Evolutionary conservation across 2,113 vertebrate species (phyloP), one percentile per base, ranked within the genome.

Genomic region (Pseudorasbora parva): DNA sequence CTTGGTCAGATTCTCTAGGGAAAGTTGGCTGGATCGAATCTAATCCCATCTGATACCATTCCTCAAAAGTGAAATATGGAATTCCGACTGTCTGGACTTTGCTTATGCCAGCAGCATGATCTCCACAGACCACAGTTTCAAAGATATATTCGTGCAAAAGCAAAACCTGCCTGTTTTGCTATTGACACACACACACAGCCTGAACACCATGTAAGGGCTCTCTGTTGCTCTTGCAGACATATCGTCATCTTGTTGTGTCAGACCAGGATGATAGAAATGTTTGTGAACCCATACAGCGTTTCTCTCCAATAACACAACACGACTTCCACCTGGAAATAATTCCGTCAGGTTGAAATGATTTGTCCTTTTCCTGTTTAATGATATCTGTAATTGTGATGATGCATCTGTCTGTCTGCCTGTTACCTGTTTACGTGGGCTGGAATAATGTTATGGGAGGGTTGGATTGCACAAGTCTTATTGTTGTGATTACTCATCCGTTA

Each of bases 31-130:
- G 84, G 45, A 60, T 60, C 45, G 47, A 80, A 56, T n/a, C 82
- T 82, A 87, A 86, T 88, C 86, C 82, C 86, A 72, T 88, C 68
- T 87, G 89, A 88, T 87, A 62, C 62, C 79, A 79, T 86, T 86
- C 75, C 81, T 82, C 80, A 33, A 85, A 85, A 86, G 62, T 77
- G 57, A 88, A 90, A 87, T 76, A 84, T 84, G 59, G 73, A 88
- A 87, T 88, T 89, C 86, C 84, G 43, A 57, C 68, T 60, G 84
- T 90, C 85, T 89, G 82, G 82, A 37, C 21, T 56, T 19, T 4
- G 12, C 57, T 81, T 30, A 10, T 82, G 86, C 86, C 86, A 87
- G 76, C 78, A 78, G 73, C 59, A 15, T 45, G 49, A 56, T 59
- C 83, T 85, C 47, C 21, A 78, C 37, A 82, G 78, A 84, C 49